Base-by-base conservation (phyloP, 2,113 vertebrate genomes). In the Nothoprocta pentlandii region DNA sequence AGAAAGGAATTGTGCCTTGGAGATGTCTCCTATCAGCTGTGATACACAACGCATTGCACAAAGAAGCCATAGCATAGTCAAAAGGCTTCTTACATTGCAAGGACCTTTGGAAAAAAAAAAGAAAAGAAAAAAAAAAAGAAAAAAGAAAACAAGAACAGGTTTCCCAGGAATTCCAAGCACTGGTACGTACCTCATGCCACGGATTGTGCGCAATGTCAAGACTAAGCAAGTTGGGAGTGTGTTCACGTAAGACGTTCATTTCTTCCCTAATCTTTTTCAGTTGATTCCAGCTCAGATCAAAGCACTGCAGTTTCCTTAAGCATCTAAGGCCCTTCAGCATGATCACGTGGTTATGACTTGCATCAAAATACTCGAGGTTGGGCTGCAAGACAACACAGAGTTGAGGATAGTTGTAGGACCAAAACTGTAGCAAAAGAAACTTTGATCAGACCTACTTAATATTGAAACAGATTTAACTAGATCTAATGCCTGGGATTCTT, bases 261-360 rank as follows among this genome's bases (percentile, higher is more conserved):
- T 98, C 98, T 51, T 98, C 95, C 11, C 95, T 95, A 63, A 97
- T 92, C 30, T 96, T 98, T 94, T 97, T 98, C 87, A 99, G 82
- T 69, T 98, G 96, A 88, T 98, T 99, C 98, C 98, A 99, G 90
- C 98, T 94, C 89, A 99, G 92, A 79, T 98, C 98, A n/a, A 99
- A 97, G 80, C 98, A 86, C 67, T 96, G 98, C 51, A 98, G 97
- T 58, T 98, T 97, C 41, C 94, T 96, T 71, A 98, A 92, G 5
- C 96, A 96, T 89, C 90, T 97, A 34, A 98, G 94, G 32, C 98
- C 98, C 73, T 98, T 98, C n/a, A 98, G 97, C 63, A 97, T 97
- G 83, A 96, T 95, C 39, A 98, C 89, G 25, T 87, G 90, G 85
- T 98, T 99, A 84, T 97, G 98, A 92, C 98, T 99, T 46, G 96